A percentile compares a stretch with the other conserved stretches of the same genome.
Evolutionary conservation across 2,797 vertebrate species (phyloP).

Genomic region (Nasua narica): DNA sequence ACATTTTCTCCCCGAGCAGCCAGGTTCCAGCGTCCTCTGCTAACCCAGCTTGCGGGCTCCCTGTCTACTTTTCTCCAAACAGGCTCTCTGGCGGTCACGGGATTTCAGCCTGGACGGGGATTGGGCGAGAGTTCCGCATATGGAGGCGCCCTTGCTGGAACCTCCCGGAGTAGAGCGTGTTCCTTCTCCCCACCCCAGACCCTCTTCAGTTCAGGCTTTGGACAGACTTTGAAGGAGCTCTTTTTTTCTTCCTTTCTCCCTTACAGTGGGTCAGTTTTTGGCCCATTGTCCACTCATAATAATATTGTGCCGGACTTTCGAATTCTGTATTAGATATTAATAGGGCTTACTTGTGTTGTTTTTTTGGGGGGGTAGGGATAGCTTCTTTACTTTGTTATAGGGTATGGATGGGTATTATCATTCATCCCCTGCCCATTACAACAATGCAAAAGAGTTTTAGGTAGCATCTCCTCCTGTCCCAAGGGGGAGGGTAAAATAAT

Average conservation of each 20-base stretch:
- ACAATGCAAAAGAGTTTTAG: background rate
- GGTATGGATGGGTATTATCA: background rate
- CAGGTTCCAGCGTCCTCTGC: slow-evolving; percentile 56
- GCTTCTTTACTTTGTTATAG: background rate
- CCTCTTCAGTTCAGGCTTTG: background rate
- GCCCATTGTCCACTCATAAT: background rate
- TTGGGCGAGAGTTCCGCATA: slow-evolving; percentile 79
- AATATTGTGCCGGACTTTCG: background rate
- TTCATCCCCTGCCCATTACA: background rate
- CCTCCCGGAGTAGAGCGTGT: slow-evolving; percentile 60
- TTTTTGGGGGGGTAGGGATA: background rate
- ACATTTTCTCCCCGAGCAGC: slow-evolving; percentile 67
- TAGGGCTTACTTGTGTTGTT: background rate
- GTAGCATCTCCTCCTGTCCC: background rate
- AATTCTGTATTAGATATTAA: background rate
- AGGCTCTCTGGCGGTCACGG: slow-evolving; percentile 79
- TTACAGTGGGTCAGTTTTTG: background rate
- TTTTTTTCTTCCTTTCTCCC: background rate
- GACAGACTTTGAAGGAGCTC: background rate
- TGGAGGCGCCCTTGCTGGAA: slow-evolving; percentile 72
- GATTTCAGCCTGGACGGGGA: slow-evolving; percentile 77
- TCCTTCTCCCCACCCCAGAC: slow-evolving; percentile 12
- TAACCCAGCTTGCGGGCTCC: slow-evolving; percentile 68
- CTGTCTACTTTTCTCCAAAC: slow-evolving; percentile 78
- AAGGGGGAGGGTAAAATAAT: background rate